Evolutionary conservation across 1,140 invertebrate species (phyloP).

Genomic region (Drosophila repletoides): DNA sequence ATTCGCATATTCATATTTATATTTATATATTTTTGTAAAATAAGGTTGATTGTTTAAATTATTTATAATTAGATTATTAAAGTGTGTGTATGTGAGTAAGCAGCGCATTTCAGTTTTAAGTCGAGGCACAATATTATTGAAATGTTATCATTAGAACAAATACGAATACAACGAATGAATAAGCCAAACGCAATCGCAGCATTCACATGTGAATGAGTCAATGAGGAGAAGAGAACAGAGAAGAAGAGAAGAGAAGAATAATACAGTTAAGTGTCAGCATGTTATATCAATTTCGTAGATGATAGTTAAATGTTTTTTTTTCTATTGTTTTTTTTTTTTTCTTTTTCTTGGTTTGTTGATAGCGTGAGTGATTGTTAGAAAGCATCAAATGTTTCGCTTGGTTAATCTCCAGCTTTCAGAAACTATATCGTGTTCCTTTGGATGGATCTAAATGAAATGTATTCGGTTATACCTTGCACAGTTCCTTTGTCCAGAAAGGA

Average conservation of each 20-base stretch:
- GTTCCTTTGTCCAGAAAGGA: slow-evolving; percentile 98
- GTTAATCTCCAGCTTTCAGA: slow-evolving; percentile 29
- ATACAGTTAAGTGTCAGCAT: slow-evolving; percentile 37
- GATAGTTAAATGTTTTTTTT: slow-evolving; percentile 2
- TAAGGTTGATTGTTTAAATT: not conserved
- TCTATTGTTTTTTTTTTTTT: not conserved
- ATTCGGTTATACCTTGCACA: slow-evolving; percentile 89
- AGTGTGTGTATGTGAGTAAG: slow-evolving; percentile 46
- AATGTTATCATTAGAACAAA: slow-evolving; percentile 43
- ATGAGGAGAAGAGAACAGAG: slow-evolving; percentile 33
- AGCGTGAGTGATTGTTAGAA: slow-evolving; percentile 31
- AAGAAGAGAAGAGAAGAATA: slow-evolving; percentile 41
- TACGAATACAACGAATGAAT: slow-evolving; percentile 53
- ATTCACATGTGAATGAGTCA: slow-evolving; percentile 36
- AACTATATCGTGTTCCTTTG: not conserved
- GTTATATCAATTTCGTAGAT: slow-evolving; percentile 22
- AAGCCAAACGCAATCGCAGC: slow-evolving; percentile 64
- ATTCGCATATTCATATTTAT: slow-evolving; percentile 54
- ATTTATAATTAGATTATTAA: slow-evolving; percentile 26
- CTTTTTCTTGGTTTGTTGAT: not conserved
- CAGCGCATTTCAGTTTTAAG: slow-evolving; percentile 41
- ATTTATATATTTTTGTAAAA: slow-evolving; percentile 26
- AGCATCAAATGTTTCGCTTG: slow-evolving; percentile 24
- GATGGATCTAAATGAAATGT: slow-evolving; percentile 10
- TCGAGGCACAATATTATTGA: slow-evolving; percentile 41